Percentiles rank a stretch among this genome's conserved stretches.
phyloP scores from a whole-genome alignment of 1,140 invertebrate species.

The Drosophila sechellia region DNA sequence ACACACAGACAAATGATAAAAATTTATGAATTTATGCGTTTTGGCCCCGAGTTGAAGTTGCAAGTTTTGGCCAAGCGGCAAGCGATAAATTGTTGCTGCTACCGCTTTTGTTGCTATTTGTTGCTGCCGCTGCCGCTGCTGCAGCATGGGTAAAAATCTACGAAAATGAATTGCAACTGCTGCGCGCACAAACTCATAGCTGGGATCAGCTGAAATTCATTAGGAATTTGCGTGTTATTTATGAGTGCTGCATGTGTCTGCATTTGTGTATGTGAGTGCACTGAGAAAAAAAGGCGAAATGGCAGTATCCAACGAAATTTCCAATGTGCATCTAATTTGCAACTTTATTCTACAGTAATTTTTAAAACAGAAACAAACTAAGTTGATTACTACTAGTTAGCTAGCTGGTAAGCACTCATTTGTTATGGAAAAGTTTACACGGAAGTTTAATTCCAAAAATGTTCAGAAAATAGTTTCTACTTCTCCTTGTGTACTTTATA shows the following conservation, averaged over 20 bases:
- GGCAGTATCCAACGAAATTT: too few species aligned
- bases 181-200: conserved; percentile 61
- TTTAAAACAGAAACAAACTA: too few species aligned
- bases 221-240: conserved; percentile 82
- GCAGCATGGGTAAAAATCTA: conserved; percentile 69
- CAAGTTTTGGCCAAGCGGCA: conserved; percentile 56
- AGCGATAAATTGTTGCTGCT: conserved; percentile 73
- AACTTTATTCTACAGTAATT: too few species aligned
- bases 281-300: not conserved
- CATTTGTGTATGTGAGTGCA: conserved; percentile 21
- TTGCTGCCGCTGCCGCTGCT: conserved; percentile 13
- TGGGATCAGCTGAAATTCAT: conserved; percentile 82
- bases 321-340: too few species aligned
- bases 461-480: not conserved
- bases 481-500: not conserved
- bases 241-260: conserved; percentile 55
- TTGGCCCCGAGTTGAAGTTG: conserved; percentile 73
- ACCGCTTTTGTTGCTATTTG: conserved; percentile 16
- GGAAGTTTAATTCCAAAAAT: too few species aligned
- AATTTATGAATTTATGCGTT: conserved; percentile 83
- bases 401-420: too few species aligned
- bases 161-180: conserved; percentile 78
- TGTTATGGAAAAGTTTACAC: too few species aligned
- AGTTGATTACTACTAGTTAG: too few species aligned
- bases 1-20: conserved; percentile 76